Base-by-base conservation (phyloP, 2,113 vertebrate species). In the Pteropus alecto region DNA sequence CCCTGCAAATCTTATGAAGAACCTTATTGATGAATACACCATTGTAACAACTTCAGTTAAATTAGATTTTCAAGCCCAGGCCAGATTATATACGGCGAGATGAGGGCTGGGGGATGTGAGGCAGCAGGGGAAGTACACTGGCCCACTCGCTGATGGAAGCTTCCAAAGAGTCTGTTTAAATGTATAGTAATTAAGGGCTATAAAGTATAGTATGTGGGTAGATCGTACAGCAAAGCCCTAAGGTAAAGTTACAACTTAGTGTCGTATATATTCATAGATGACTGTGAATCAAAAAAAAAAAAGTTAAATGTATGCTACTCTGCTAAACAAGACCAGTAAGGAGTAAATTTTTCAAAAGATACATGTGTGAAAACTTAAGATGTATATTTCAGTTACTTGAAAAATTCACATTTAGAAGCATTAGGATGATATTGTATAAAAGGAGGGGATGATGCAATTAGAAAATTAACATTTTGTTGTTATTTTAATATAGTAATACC, bases 341-440 rank as follows among this genome's bases (percentile, higher is more conserved):
- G n/a, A 90, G 43, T 81, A 67, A 21, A 60, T 61, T 95, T 77
- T 54, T 96, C 67, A 92, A 79, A 92, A 94, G 18, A 63, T 51
- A 51, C 14, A 51, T 70, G 28, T 73, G 33, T 63, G 30, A 56
- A 68, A 89, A 90, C 24, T 76, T 67, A 63, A 87, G 67, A 43
- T 92, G 12, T 54, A 9, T 81, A 56, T 56, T 94, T 94, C 2
- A 46, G 0, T 84, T 92, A 90, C 54, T 48, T 85, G 70, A 87
- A 94, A 94, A 93, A 21, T 48, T 73, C 33, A 12, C 43, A 56
- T 54, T 94, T 79, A 48, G 58, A 60, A 84, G 24, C 28, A 60
- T 85, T 70, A 33, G 43, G 16, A 56, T 84, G 61, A 61, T 63
- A 24, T 0, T 87, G 33, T 63, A 48, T 76, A 43, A 67, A 73